A percentile compares a stretch with the other conserved stretches of the same genome.
phyloP scores from a whole-genome alignment of 2,113 vertebrate species.

The Sminthopsis crassicaudata region DNA sequence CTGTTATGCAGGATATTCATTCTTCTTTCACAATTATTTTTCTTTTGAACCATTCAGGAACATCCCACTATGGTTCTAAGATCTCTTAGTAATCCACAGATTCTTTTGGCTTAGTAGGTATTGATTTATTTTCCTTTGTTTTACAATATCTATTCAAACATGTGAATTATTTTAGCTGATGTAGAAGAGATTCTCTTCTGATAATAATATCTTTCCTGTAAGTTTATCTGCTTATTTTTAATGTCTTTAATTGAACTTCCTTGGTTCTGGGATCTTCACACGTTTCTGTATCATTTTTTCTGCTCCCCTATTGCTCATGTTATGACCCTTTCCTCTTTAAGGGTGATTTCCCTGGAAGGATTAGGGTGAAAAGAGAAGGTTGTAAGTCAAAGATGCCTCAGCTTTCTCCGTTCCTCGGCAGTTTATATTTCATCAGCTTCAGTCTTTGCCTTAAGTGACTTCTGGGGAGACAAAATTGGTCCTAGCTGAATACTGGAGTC shows the following conservation, averaged over 20 bases:
- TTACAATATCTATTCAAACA: not conserved
- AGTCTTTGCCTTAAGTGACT: not conserved
- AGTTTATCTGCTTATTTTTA: not conserved
- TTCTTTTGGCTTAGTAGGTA: not conserved
- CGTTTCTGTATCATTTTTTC: not conserved
- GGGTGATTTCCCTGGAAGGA: not conserved
- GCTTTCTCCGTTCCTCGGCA: not conserved
- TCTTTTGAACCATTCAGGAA: not conserved
- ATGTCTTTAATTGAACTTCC: not conserved
- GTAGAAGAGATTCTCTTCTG: not conserved
- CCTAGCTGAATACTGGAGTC: not conserved
- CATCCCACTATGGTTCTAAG: not conserved
- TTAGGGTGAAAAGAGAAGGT: not conserved
- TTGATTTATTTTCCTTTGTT: not conserved
- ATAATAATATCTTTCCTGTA: not conserved
- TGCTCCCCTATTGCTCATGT: not conserved
- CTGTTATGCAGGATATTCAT: not conserved
- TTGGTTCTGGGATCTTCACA: not conserved
- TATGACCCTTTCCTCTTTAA: not conserved
- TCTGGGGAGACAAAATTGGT: not conserved
- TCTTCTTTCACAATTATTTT: not conserved
- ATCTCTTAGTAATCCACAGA: not conserved
- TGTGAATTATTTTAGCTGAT: no score
- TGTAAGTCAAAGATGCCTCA: not conserved
- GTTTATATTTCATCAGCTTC: not conserved